A percentile compares a stretch with the other conserved stretches of the same genome.
phyloP scores from a whole-genome alignment of 2,888 invertebrate species.

The Synanthedon vespiformis region DNA sequence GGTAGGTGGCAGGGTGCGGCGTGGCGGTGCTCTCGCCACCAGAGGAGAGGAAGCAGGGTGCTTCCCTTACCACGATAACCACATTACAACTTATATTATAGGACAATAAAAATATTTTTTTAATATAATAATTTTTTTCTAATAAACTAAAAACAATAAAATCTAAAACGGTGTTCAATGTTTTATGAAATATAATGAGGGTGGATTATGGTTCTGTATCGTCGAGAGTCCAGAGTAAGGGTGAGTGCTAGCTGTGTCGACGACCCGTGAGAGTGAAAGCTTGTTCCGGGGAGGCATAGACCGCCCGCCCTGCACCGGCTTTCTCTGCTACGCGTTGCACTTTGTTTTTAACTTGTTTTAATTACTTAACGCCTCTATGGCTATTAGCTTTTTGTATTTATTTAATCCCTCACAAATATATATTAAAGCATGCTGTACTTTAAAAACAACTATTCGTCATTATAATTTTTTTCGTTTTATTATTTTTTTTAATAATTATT shows the following conservation, averaged over 20 bases:
- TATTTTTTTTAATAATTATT: neutral
- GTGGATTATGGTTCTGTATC: neutral
- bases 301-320: conserved; percentile 57
- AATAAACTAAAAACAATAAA: no score
- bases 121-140: no score
- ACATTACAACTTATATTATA: neutral
- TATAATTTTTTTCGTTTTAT: neutral
- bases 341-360: conserved; percentile 45
- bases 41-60: conserved; percentile 23
- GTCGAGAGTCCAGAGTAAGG: conserved; percentile 32
- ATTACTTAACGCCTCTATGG: conserved; percentile 20
- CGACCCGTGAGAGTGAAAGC: conserved; percentile 67
- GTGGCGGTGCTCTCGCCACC: conserved; percentile 13
- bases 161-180: neutral
- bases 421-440: no score
- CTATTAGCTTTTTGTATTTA: conserved; percentile 3
- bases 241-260: conserved; percentile 55
- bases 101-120: no score
- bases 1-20: conserved; percentile 42
- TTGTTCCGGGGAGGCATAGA: conserved; percentile 56
- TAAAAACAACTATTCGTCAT: neutral
- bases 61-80: conserved; percentile 25
- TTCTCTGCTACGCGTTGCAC: conserved; percentile 56
- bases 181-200: neutral
- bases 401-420: neutral